phyloP scores from a whole-genome alignment of 2,888 invertebrate species.

The Hypena proboscidalis region DNA sequence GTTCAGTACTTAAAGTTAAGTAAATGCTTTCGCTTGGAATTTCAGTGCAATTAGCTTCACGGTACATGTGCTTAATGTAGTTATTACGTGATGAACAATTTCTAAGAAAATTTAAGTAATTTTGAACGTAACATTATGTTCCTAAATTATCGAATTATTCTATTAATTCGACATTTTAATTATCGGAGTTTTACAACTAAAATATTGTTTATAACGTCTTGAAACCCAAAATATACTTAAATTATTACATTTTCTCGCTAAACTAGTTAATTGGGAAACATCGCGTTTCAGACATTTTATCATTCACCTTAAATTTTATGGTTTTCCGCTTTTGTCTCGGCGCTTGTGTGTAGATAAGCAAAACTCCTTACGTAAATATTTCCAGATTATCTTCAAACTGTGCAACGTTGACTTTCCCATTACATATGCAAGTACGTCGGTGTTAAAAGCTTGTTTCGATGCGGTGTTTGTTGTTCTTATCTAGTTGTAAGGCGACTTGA shows the following conservation, averaged over 20 bases:
- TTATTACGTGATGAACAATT: too few species aligned
- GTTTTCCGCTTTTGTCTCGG: conserved; percentile 15
- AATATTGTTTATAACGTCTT: too few species aligned
- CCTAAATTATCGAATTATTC: too few species aligned
- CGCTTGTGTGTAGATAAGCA: conserved; percentile 19
- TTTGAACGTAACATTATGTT: too few species aligned
- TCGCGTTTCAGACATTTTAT: conserved; percentile 1
- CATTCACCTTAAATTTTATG: conserved; percentile 10
- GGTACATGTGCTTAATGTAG: too few species aligned
- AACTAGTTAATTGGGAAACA: conserved; percentile 7
- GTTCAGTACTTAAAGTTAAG: too few species aligned
- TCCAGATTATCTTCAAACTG: conserved; percentile 36
- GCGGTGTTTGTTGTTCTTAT: conserved; percentile 53
- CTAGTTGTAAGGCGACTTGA: conserved; percentile 40
- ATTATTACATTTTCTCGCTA: conserved; percentile 4
- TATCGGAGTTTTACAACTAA: too few species aligned
- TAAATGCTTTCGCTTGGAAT: too few species aligned
- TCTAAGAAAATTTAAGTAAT: too few species aligned
- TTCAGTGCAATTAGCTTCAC: too few species aligned
- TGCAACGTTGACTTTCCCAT: conserved; percentile 47
- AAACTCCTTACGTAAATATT: conserved; percentile 27
- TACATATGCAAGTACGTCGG: conserved; percentile 40
- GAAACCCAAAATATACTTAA: too few species aligned
- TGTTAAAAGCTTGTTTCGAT: conserved; percentile 46
- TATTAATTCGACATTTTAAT: too few species aligned